phyloP scores from a whole-genome alignment of 2,797 vertebrate genomes.

The Sebastes paucispinis region DNA sequence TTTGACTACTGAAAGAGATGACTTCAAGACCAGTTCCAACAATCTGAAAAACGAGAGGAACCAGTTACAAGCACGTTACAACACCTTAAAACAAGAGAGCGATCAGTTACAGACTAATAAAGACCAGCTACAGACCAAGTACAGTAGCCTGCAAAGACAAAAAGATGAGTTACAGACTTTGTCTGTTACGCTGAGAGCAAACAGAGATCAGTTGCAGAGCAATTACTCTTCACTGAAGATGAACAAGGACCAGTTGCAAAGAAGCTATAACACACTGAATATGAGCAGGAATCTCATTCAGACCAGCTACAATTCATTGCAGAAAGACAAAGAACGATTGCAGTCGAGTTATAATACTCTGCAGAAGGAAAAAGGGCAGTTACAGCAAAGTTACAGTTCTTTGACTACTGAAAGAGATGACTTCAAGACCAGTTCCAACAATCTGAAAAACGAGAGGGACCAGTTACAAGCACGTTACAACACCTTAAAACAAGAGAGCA shows the following conservation, averaged over 20 bases:
- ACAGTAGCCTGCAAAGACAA: neutral
- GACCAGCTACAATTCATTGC: neutral
- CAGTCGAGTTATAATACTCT: neutral
- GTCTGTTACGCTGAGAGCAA: neutral
- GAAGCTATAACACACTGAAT: neutral
- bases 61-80: too few relatives aligned
- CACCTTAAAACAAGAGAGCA: neutral
- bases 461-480: neutral
- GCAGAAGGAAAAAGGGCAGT: neutral
- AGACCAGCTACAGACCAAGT: neutral
- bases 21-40: too few relatives aligned
- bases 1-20: too few relatives aligned
- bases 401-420: neutral
- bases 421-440: neutral
- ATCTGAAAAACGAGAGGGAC: neutral
- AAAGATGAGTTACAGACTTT: neutral
- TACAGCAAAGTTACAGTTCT: too few relatives aligned
- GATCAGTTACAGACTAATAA: neutral
- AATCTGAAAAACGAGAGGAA: too few relatives aligned
- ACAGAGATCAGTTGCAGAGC: constrained; percentile 2
- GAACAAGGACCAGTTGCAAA: neutral
- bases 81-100: too few relatives aligned
- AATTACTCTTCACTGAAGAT: constrained; percentile 10
- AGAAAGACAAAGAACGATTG: neutral
- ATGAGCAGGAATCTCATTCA: too few relatives aligned